Evolutionary conservation across 2,888 invertebrate genomes (phyloP), one percentile per base, ranked within the genome.

Genomic region (Coelopa pilipes): DNA sequence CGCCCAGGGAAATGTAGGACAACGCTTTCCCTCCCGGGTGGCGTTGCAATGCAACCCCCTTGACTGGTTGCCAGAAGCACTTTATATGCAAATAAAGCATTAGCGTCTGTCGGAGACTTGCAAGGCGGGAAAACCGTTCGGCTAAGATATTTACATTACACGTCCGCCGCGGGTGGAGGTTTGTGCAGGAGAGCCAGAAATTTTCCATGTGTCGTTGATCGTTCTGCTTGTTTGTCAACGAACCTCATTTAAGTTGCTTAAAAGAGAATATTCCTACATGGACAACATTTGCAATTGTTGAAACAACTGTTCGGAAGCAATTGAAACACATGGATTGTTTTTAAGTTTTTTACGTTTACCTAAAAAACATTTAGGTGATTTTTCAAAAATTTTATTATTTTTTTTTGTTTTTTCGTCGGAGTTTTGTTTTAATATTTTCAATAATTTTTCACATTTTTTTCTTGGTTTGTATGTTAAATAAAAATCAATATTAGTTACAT

Each of bases 321-420:
- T 66, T 45, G 45, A 66, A 66, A 66, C 66, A 50, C 17, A 49
- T 21, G 12, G 19, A 53, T 62, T 68, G 62, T 67, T 76, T 74
- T 75, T 75, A 50, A 69, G 73, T 74, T 77, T 75, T 75, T 77
- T 77, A 77, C 76, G 75, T 73, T 66, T 77, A 74, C 77, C 75
- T 76, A 74, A 76, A 75, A 70, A 77, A 74, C 69, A 76, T 69
- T 76, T 77, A 77, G 77, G 77, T 68, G 73, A 74, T 74, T 76
- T 77, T 77, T 77, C 71, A 74, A 77, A 76, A 77, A 66, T 77
- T 77, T 77, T 77, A 76, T 76, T 77, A 62, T 72, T 77, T 76
- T 77, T 77, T 76, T 75, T 65, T 53, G 65, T 21, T 68, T 74
- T 76, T 76, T 53, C 60, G 68, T 76, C 71, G 71, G 73, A 53